Base-by-base conservation (phyloP, 2,888 invertebrate genomes). In the Pseudococcus viburni region DNA sequence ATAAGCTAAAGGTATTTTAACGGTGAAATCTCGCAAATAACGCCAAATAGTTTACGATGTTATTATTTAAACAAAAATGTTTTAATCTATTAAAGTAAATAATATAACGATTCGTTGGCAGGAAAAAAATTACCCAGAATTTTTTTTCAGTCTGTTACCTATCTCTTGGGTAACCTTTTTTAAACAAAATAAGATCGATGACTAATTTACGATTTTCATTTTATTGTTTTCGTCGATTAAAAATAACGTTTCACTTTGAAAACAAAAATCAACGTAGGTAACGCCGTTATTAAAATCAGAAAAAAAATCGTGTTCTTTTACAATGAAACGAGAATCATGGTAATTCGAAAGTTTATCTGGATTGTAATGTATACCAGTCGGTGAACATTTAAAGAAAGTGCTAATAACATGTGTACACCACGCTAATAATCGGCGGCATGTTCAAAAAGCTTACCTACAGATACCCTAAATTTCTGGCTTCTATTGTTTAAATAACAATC, bases 21-120 rank as follows among this genome's bases (percentile, higher is more conserved):
- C 59, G 80, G 88, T 59, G 80, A 88, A 88, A 88, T 88, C 83
- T 88, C 19, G 83, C 88, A 88, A 80, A 83, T 48, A 88, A 83
- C 77, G 46, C 12, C 55, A 73, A 88, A 48, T 86, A 68, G 86
- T 86, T 86, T 73, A 73, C 88, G 88, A 80, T 88, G n/a, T 88
- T 55, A 80, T 73, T 80, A 48, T 80, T 88, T 80, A 55, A 88
- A 77, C 77, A 55, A 77, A 55, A 22, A 19, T 55, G 19, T 83
- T 33, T 88, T 88, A 83, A 83, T 83, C 83, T 80, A 88, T 51
- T 39, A 55, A 88, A 88, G 19, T 88, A 83, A 88, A 83, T 55
- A 88, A 80, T 39, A 39, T 42, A n/a, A 51, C 12, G 88, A 83
- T 59, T 55, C 46, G 39, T 55, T 85, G 17, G 51, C 77, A 42